Base-by-base conservation (phyloP, 2,888 invertebrate genomes). In the Plagodis pulveraria region DNA sequence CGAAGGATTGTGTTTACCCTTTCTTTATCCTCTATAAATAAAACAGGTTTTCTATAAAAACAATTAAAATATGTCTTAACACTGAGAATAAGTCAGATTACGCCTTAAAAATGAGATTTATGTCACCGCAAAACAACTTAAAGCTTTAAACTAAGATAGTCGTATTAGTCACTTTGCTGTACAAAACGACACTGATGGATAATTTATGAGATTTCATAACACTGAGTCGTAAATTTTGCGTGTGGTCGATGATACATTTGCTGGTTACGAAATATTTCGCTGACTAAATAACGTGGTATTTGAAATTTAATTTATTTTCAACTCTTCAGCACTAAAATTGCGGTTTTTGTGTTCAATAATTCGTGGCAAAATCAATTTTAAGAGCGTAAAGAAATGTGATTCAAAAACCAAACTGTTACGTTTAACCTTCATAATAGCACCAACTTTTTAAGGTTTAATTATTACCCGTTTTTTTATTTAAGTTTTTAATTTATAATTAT, bases 141-240 rank as follows among this genome's bases (percentile, higher is more conserved):
- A 61, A 58, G 58, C 60, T 47, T 63, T 62, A 11, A 32, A 55
- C 45, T 44, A 36, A 44, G 36, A 58, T 54, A 66, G 66, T 69
- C 66, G 69, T 66, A 66, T 69, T 69, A 69, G 69, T 66, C 66
- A 68, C 22, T 22, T 61, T 56, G 51, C 54, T 62, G 46, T 47
- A 34, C 45, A 59, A 57, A 65, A 66, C 53, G 52, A 51, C 41
- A 59, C 48, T 54, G n/a, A 38, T 57, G 36, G 32, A n/a, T 58
- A 41, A 65, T 65, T 69, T 69, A 67, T 65, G 60, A 40, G 55
- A 34, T 52, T 60, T 60, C 41, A 10, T 55, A 55, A 61, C 45
- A 55, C 50, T 50, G 48, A 44, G 32, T 58, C 63, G 57, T 68
- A 68, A 66, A 66, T 63, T 62, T 53, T 36, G 55, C 54, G 54